A percentile compares a stretch with the other conserved stretches of the same genome.
These are phyloP conservation scores for Scolopax rusticola DNA, from an alignment of 2,797 vertebrate species.

Conservation along the genomic window DNA sequence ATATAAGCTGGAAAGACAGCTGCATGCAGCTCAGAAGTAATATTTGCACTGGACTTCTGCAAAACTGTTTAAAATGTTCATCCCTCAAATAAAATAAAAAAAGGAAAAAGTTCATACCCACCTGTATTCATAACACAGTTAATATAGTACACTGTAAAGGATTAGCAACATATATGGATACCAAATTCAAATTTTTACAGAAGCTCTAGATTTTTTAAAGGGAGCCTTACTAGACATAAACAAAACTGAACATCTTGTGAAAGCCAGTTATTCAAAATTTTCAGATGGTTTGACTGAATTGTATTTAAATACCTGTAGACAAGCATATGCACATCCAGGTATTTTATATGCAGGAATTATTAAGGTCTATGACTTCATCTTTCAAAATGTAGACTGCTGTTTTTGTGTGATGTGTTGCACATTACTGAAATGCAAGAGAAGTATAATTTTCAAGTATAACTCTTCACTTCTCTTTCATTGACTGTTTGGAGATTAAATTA, in stretches of 20 bases:
- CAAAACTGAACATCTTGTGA: not conserved
- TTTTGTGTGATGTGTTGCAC: not conserved
- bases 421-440: not conserved
- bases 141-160: not conserved
- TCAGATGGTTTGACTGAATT: not conserved
- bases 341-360: not conserved
- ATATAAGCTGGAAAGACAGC: not conserved
- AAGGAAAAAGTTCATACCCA: not conserved
- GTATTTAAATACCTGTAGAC: not conserved
- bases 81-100: not conserved
- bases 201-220: not conserved
- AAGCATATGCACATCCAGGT: not conserved
- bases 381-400: not conserved
- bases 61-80: not conserved
- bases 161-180: not conserved
- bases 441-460: not conserved
- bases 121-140: not conserved
- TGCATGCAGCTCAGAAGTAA: not conserved
- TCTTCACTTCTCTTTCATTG: not conserved
- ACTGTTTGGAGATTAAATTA: not conserved
- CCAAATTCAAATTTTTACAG: not conserved
- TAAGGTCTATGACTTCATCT: not conserved
- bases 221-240: not conserved
- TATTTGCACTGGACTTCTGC: not conserved
- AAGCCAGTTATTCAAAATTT: not conserved